Conservation (phyloP, 2,797 vertebrate species). For the Knipowitschia caucasica region DNA sequence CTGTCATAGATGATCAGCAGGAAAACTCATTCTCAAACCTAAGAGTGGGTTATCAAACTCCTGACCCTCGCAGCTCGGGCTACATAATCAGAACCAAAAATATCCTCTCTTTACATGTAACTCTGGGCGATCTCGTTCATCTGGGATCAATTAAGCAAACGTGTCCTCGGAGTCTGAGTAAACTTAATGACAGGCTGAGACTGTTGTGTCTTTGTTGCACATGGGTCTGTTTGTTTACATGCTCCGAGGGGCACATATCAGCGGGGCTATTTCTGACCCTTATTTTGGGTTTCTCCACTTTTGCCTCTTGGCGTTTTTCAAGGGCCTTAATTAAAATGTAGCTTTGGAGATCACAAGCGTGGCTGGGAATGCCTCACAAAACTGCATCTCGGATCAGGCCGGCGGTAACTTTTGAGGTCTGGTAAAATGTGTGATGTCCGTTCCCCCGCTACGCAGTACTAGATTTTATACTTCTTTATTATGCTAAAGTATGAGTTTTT, state of each 20-base stretch:
- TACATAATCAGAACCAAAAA: conserved; percentile 3
- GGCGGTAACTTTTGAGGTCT: conserved; percentile 46
- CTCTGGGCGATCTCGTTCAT: conserved; percentile 49
- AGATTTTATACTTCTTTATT: too few species aligned
- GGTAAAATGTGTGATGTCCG: conserved; percentile 50
- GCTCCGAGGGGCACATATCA: conserved; percentile 53
- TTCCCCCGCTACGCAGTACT: too few species aligned
- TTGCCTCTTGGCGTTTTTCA: conserved; percentile 49
- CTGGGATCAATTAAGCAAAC: conserved; percentile 64
- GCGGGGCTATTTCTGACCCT: conserved; percentile 56
- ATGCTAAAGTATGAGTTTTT: too few species aligned
- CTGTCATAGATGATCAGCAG: too few species aligned
- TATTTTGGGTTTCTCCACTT: conserved; percentile 51
- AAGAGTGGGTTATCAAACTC: too few species aligned
- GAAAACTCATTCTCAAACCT: too few species aligned
- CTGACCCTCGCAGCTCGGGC: conserved; percentile 3
- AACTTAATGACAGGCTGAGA: conserved; percentile 68
- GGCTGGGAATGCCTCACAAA: conserved; percentile 49
- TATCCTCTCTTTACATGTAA: conserved; percentile 38
- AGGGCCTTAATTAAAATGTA: conserved; percentile 62
- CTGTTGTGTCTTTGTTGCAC: conserved; percentile 61
- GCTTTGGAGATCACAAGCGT: conserved; percentile 49
- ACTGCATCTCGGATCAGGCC: conserved; percentile 51
- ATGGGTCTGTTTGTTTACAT: conserved; percentile 60
- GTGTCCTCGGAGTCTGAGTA: conserved; percentile 42